Base-by-base conservation (phyloP, 2,113 vertebrate genomes). In the Macquaria ambigua region DNA sequence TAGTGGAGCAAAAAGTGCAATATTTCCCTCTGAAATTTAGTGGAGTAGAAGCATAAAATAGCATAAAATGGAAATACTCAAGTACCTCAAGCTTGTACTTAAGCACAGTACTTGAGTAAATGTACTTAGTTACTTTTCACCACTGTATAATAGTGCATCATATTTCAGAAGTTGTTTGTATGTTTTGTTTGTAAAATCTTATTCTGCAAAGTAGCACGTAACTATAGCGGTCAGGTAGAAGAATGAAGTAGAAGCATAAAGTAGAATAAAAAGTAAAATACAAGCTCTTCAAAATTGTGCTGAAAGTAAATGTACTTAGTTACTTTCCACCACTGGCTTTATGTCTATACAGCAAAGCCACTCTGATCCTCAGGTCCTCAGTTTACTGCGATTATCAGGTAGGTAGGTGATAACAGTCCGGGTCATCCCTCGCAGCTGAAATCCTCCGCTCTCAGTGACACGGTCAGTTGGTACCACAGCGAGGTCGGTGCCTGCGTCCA, bases 381-480 rank as follows among this genome's bases (percentile, higher is more conserved):
- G 8, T 69, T 81, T 68, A 58, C 85, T 80, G 28, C 79, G 59
- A 83, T 41, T 52, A 68, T 82, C 73, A 66, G 70, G 8, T 53
- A 1, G 31, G 25, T 12, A 8, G 53, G 52, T 34, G 83, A 90
- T 77, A 82, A 82, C 23, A 25, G 82, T 66, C 79, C 28, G 74
- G 61, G 14, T 62, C 55, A 34, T 53, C 56, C 43, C 41, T 56
- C 18, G 16, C 55, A 25, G 61, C 23, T 61, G 34, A 43, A 73
- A 59, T 61, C 53, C 41, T 66, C 62, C 9, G 71, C 31, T 62
- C 52, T 55, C 76, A 46, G 59, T 23, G 68, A 75, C 48, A 23
- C 43, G 2, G 53, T 78, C 70, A 70, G 55, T 3, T 23, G 20
- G 71, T 3, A 6, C 6, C 70, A 74, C 77, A 48, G 20, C 1